A percentile compares a stretch with the other conserved stretches of the same genome.
phyloP scores from a whole-genome alignment of 2,888 invertebrate species.

The Morpho helenor region DNA sequence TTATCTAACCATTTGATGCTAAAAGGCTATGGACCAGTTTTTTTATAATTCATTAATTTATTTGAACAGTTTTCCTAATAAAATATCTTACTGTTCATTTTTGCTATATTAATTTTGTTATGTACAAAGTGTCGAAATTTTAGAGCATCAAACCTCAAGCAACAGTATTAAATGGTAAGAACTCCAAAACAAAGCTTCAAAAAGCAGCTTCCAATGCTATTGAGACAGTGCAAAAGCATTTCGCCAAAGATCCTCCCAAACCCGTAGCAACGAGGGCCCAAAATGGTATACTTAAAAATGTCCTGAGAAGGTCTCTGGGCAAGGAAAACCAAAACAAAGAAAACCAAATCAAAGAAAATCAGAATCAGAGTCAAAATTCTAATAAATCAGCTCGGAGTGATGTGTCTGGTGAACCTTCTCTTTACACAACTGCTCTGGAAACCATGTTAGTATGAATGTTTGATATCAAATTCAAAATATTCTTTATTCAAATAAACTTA shows the following conservation, averaged over 20 bases:
- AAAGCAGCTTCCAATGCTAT: slow-evolving; percentile 59
- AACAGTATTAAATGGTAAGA: slow-evolving; percentile 51
- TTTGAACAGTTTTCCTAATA: too few species aligned
- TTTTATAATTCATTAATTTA: too few species aligned
- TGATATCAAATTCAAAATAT: too few species aligned
- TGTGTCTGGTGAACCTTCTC: slow-evolving; percentile 86
- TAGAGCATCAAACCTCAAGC: slow-evolving; percentile 62
- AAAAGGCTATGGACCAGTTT: too few species aligned
- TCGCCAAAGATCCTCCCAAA: slow-evolving; percentile 59
- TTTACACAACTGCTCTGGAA: slow-evolving; percentile 88
- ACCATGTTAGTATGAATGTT: slow-evolving; percentile 77
- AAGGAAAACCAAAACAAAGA: slow-evolving; percentile 26
- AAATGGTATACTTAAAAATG: slow-evolving; percentile 69
- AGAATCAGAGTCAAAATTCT: slow-evolving; percentile 58
- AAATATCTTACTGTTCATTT: too few species aligned
- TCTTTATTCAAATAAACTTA: too few species aligned
- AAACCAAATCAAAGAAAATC: slow-evolving; percentile 33
- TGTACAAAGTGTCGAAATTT: slow-evolving; percentile 31
- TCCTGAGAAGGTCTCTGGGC: slow-evolving; percentile 47
- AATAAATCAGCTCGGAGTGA: slow-evolving; percentile 78
- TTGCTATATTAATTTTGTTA: background rate
- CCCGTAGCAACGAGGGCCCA: slow-evolving; percentile 51
- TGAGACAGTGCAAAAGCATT: slow-evolving; percentile 63
- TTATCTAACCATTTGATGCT: too few species aligned
- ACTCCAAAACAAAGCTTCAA: slow-evolving; percentile 68